A percentile compares a stretch with the other conserved stretches of the same genome.
These are phyloP conservation scores for Drosophila eohydei DNA, from an alignment of 2,888 invertebrate species.

Conservation along the genomic window DNA sequence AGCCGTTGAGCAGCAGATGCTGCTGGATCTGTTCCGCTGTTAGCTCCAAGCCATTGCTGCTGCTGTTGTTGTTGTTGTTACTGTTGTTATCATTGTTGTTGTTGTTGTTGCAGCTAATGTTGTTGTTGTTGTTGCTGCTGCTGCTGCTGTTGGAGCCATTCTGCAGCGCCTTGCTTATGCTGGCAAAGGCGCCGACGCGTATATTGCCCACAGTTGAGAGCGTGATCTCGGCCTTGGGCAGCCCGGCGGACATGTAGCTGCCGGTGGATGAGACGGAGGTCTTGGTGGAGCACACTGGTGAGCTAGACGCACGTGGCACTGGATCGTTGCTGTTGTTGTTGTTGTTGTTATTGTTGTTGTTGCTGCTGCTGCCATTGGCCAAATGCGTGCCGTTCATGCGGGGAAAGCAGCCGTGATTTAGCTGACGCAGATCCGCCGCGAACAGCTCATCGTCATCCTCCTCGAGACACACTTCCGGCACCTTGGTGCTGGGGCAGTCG, in stretches of 20 bases:
- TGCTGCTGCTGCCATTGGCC: constrained; percentile 26
- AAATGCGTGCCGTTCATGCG: constrained; percentile 9
- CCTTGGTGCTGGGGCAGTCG: constrained; percentile 83
- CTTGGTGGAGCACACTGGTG: constrained; percentile 64
- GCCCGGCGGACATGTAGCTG: constrained; percentile 58
- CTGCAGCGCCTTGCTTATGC: constrained; percentile 73
- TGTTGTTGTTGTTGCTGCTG: constrained; percentile 35
- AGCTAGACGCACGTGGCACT: constrained; percentile 55
- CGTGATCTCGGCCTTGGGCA: constrained; percentile 72
- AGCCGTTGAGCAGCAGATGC: constrained; percentile 75
- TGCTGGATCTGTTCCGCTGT: constrained; percentile 77
- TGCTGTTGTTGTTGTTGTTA: constrained; percentile 38
- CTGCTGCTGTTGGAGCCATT: constrained; percentile 53
- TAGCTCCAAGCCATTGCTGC: constrained; percentile 35
- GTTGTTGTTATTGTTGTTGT: constrained; percentile 25
- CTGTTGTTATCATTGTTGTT: constrained; percentile 24
- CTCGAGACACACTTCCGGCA: constrained; percentile 84
- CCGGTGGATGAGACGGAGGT: constrained; percentile 65
- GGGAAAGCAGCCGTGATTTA: constrained; percentile 44
- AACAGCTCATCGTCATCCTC: constrained; percentile 84
- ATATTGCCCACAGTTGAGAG: constrained; percentile 79
- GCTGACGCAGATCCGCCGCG: constrained; percentile 78
- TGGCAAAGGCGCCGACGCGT: constrained; percentile 81
- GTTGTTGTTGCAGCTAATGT: constrained; percentile 21
- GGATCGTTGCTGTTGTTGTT: constrained; percentile 38